phyloP scores from a whole-genome alignment of 2,888 invertebrate species.

The Bugula neritina region DNA sequence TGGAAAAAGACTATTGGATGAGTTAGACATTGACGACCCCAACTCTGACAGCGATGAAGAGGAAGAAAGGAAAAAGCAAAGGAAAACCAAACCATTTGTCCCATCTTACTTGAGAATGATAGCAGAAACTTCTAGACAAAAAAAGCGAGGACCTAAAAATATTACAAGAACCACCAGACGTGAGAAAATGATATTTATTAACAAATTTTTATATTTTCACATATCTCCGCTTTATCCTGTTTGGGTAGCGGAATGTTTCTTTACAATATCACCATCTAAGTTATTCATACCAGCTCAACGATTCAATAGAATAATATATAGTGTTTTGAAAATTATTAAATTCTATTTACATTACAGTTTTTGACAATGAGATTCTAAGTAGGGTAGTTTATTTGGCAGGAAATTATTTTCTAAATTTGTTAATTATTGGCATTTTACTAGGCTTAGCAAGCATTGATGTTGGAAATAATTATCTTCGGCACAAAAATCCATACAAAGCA shows the following conservation, averaged over 20 bases:
- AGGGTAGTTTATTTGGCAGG: no score
- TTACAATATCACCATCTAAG: no score
- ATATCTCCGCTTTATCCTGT: no score
- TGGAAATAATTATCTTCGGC: slow-evolving; percentile 7
- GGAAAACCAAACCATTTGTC: slow-evolving; percentile 18
- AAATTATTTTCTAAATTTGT: no score
- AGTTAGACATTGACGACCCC: slow-evolving; percentile 17
- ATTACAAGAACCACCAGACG: slow-evolving; percentile 24
- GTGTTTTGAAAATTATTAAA: no score
- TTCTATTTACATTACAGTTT: not conserved
- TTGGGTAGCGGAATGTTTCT: no score
- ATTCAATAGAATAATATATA: no score
- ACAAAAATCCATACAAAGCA: slow-evolving; percentile 22
- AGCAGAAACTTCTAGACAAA: slow-evolving; percentile 6
- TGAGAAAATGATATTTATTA: no score
- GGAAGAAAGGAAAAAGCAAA: slow-evolving; percentile 19
- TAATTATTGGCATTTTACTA: not conserved
- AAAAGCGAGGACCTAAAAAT: slow-evolving; percentile 21
- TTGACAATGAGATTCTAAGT: not conserved
- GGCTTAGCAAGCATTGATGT: slow-evolving; percentile 13
- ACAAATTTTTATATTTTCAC: no score
- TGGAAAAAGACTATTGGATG: slow-evolving; percentile 4
- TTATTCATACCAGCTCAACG: no score
- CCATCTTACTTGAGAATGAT: slow-evolving; percentile 15
- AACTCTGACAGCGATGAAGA: slow-evolving; percentile 26